These are phyloP conservation scores for Drosophila lacicola DNA, from an alignment of 2,888 invertebrate genomes.

Conservation along the genomic window DNA sequence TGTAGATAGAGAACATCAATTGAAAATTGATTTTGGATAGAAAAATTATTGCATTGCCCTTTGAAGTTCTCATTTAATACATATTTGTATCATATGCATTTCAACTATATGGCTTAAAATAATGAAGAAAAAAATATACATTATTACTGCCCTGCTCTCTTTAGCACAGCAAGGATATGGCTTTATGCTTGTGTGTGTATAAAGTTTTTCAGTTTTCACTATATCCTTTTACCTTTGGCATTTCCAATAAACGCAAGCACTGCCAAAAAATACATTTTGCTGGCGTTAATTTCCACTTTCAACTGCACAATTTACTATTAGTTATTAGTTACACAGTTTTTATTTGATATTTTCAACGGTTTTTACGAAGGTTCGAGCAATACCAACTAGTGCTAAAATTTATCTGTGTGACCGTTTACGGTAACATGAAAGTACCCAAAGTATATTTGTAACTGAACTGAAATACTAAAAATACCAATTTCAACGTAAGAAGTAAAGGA, in stretches of 20 bases:
- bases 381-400: conserved; percentile 65
- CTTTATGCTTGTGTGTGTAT: conserved; percentile 60
- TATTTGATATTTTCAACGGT: conserved; percentile 68
- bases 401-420: conserved; percentile 41
- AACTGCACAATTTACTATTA: conserved; percentile 51
- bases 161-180: conserved; percentile 54
- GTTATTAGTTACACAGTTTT: conserved; percentile 45
- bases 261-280: conserved; percentile 82
- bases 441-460: not conserved
- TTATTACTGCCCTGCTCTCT: conserved; percentile 61
- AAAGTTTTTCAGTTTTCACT: conserved; percentile 64
- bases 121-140: conserved; percentile 19
- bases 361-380: conserved; percentile 72
- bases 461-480: conserved; percentile 29
- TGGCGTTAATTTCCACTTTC: conserved; percentile 53
- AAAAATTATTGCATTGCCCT: conserved; percentile 34
- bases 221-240: conserved; percentile 82
- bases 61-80: conserved; percentile 1
- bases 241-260: conserved; percentile 83
- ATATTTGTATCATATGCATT: conserved; percentile 12
- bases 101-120: not conserved
- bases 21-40: conserved; percentile 63
- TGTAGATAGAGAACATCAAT: conserved; percentile 61
- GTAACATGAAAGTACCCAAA: conserved; percentile 6
- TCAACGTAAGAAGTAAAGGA: not conserved